These are phyloP conservation scores for Bilobella aurantiaca DNA, from an alignment of 1,140 invertebrate genomes.

Conservation along the genomic window DNA sequence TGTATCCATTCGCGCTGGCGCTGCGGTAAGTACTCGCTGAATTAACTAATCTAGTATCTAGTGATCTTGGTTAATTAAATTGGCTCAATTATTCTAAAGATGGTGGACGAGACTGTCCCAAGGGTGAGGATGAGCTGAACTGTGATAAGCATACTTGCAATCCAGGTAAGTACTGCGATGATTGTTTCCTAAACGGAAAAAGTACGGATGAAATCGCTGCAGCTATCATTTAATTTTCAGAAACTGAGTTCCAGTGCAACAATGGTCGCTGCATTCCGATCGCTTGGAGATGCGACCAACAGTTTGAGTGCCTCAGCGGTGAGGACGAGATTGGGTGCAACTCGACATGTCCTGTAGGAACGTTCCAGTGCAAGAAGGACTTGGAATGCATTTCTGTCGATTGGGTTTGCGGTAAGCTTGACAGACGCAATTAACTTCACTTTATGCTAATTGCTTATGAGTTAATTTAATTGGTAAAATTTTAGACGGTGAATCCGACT, in stretches of 20 bases:
- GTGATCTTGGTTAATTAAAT: too few species aligned
- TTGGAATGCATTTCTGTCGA: conserved; percentile 13
- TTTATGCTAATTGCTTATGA: too few species aligned
- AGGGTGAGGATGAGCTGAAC: conserved; percentile 56
- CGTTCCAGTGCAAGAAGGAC: conserved; percentile 58
- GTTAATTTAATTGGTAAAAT: too few species aligned
- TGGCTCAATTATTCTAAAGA: too few species aligned
- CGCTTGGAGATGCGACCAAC: conserved; percentile 64
- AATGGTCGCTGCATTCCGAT: conserved; percentile 61
- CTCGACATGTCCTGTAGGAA: conserved; percentile 53
- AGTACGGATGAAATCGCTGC: too few species aligned
- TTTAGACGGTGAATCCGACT: conserved; percentile 72
- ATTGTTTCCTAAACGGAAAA: not conserved
- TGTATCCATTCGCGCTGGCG: conserved; percentile 65
- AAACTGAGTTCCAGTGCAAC: conserved; percentile 49
- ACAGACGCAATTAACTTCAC: too few species aligned
- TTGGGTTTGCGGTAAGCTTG: conserved; percentile 55
- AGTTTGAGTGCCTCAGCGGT: conserved; percentile 82
- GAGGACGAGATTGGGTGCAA: conserved; percentile 71
- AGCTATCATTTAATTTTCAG: conserved; percentile 39
- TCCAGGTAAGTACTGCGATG: not conserved
- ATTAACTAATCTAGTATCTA: too few species aligned
- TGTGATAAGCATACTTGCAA: conserved; percentile 36
- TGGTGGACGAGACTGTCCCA: conserved; percentile 59
- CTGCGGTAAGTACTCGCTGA: too few species aligned